Conservation (phyloP, 1,140 invertebrate genomes). For the Maconellicoccus hirsutus region DNA sequence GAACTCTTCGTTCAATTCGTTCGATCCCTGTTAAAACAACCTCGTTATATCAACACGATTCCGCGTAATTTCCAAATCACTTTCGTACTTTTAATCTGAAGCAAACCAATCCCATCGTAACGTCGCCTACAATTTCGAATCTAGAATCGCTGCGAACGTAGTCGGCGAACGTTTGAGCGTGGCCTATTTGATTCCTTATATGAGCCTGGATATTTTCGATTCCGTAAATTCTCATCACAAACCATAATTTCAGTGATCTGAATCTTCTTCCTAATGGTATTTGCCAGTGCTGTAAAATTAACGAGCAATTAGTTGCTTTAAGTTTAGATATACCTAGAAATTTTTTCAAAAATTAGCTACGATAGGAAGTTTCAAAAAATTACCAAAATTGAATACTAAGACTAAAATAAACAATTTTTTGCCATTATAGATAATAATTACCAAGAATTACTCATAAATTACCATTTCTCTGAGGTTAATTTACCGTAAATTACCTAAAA, state of each 20-base stretch:
- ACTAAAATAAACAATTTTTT: too few relatives aligned
- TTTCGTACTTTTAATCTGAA: conserved; percentile 70
- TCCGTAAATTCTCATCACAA: conserved; percentile 84
- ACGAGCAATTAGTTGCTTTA: too few relatives aligned
- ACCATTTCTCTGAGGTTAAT: too few relatives aligned
- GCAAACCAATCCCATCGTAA: conserved; percentile 83
- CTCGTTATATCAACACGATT: neutral
- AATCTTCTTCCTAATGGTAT: conserved; percentile 92
- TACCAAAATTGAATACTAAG: too few relatives aligned
- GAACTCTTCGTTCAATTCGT: conserved; percentile 71
- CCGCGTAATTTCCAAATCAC: neutral
- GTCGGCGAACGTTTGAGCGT: conserved; percentile 74
- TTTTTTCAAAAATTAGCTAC: too few relatives aligned
- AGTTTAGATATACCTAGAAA: too few relatives aligned
- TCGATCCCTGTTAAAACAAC: conserved; percentile 45
- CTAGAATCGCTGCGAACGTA: conserved; percentile 51
- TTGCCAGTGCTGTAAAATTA: conserved; percentile 76
- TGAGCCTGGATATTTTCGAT: conserved; percentile 75
- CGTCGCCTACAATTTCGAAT: conserved; percentile 80
- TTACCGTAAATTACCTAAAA: too few relatives aligned
- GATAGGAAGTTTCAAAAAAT: too few relatives aligned
- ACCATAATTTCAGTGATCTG: conserved; percentile 91
- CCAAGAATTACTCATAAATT: too few relatives aligned
- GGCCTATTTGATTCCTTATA: conserved; percentile 64
- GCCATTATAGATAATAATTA: too few relatives aligned